Base-by-base conservation (phyloP, 2,888 invertebrate species). In the Ichneumoninae sp. region DNA sequence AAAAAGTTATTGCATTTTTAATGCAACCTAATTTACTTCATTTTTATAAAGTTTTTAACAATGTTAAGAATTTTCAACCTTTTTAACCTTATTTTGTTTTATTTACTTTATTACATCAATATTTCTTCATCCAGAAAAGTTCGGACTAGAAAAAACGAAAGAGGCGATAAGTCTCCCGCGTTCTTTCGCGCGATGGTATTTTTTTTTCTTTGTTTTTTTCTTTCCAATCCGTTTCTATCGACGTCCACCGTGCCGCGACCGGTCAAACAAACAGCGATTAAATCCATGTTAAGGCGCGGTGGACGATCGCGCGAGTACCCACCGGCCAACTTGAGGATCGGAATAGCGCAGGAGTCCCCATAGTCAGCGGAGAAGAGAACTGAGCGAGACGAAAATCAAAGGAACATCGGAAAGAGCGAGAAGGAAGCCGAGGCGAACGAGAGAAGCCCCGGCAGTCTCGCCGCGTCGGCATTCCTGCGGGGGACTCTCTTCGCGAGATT, bases 381-480 rank as follows among this genome's bases (percentile, higher is more conserved):
- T 16, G 66, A 47, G 71, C 65, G 60, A 62, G 72, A 79, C 72
- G 78, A 26, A 78, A 50, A 65, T 16, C 47, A 36, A 47, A 62
- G 79, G 57, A 52, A 77, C 33, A 76, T 36, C 84, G 66, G 71
- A 62, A 50, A 54, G 70, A 71, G 65, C 13, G 81, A 82, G 70
- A 83, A 47, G 57, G 54, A 69, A 68, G 50, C 47, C 26, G 52
- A 76, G 82, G 77, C 68, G 83, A 80, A 82, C 83, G 85, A 87
- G 83, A 75, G 84, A 82, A 79, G 82, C 71, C 82, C 75, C 79
- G 79, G 72, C 79, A 79, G 81, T 82, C 84, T 79, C 84, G 79
- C 80, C 80, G 84, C 80, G 78, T 84, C 80, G 88, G 87, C 89
- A 90, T 90, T 90, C 89, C 88, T 88, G 80, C 84, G 76, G 74